Conservation (phyloP, 2,797 vertebrate species). For the Propithecus deckenii region DNA sequence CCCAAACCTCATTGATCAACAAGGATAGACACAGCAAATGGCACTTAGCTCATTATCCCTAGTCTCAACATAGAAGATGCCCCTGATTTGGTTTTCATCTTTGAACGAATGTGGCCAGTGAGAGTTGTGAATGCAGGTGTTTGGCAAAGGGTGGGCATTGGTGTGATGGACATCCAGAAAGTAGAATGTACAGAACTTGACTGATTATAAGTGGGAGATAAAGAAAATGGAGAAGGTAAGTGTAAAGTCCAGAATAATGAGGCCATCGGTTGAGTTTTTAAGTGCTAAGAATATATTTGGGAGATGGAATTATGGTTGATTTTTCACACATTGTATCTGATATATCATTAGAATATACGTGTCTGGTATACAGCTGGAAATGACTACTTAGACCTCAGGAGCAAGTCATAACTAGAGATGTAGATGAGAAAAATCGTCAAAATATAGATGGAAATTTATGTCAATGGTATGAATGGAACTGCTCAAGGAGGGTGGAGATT, state of each 20-base stretch:
- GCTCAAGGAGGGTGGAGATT: not conserved
- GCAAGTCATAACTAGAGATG: not conserved
- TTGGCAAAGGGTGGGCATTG: not conserved
- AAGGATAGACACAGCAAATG: not conserved
- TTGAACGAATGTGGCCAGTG: not conserved
- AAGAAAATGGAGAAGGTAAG: not conserved
- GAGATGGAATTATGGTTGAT: not conserved
- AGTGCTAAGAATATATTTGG: not conserved
- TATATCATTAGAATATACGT: not conserved
- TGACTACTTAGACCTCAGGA: not conserved
- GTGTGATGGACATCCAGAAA: not conserved
- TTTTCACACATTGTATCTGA: not conserved
- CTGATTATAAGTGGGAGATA: not conserved
- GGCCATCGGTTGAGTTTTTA: not conserved
- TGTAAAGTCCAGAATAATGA: not conserved
- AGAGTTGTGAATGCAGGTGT: not conserved
- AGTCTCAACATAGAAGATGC: not conserved
- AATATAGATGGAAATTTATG: not conserved
- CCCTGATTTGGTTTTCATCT: not conserved
- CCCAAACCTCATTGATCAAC: not conserved
- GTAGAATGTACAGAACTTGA: not conserved
- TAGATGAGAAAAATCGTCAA: constrained; percentile 11
- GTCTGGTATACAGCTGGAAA: not conserved
- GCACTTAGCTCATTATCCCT: not conserved
- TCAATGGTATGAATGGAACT: not conserved